These are phyloP conservation scores for Sakesphorus luctuosus DNA, from an alignment of 2,113 vertebrate species.

Conservation along the genomic window DNA sequence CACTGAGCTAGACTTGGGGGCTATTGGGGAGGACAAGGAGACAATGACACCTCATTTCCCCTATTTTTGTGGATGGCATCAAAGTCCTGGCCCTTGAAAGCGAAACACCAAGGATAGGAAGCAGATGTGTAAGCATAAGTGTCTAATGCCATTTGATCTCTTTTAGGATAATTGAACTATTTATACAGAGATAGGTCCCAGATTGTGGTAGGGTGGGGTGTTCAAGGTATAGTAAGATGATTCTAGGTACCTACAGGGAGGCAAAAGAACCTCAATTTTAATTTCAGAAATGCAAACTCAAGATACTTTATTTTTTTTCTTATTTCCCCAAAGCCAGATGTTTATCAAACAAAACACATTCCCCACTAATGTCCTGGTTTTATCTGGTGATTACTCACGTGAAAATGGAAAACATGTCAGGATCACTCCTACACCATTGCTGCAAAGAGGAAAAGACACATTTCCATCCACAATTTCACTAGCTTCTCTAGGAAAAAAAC, in stretches of 20 bases:
- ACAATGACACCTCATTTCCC: background rate
- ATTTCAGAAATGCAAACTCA: background rate
- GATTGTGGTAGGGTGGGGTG: background rate
- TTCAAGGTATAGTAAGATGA: background rate
- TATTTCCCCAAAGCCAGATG: background rate
- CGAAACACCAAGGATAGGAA: background rate
- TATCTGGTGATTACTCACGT: background rate
- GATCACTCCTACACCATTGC: background rate
- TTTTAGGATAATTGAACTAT: background rate
- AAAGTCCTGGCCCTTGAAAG: background rate
- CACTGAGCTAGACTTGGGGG: background rate
- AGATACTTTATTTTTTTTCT: background rate
- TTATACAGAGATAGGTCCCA: background rate
- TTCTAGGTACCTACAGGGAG: background rate
- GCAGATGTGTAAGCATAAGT: background rate
- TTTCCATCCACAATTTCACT: background rate
- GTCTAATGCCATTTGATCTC: background rate
- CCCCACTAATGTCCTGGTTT: background rate
- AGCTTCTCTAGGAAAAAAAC: background rate
- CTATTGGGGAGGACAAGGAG: fast-evolving
- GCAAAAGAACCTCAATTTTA: background rate
- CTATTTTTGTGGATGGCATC: background rate
- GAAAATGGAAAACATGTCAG: background rate
- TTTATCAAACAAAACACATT: background rate
- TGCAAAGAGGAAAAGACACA: background rate